phyloP scores from a whole-genome alignment of 2,797 vertebrate genomes.

The Myioborus miniatus region DNA sequence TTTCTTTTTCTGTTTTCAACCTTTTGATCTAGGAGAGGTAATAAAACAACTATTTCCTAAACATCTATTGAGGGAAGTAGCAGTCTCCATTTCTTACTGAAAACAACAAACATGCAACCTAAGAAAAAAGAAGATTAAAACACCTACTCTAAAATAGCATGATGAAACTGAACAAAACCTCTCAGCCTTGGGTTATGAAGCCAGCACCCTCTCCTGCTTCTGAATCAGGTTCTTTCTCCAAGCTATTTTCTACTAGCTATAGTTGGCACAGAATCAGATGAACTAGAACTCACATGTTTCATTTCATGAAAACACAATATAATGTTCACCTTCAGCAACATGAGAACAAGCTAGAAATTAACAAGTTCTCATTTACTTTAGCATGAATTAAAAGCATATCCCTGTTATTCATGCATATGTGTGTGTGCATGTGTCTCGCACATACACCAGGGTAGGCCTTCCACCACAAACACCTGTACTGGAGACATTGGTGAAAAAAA shows the following conservation, averaged over 20 bases:
- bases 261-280: neutral
- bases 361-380: neutral
- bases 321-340: neutral
- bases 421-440: accelerated
- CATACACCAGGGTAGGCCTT: neutral
- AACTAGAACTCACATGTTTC: neutral
- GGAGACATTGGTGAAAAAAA: neutral
- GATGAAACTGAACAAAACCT: neutral
- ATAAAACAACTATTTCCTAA: neutral
- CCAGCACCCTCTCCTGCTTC: neutral
- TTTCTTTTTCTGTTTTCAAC: neutral
- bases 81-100: neutral
- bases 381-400: neutral
- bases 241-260: neutral
- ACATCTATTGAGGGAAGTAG: neutral
- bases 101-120: neutral
- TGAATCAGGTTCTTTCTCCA: neutral
- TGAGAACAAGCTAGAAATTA: neutral
- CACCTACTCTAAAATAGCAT: neutral
- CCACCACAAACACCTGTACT: neutral
- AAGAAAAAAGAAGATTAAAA: neutral
- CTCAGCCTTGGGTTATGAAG: neutral
- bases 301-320: neutral
- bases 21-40: neutral
- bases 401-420: neutral